Conservation (phyloP, 2,113 vertebrate species). For the Steatornis caripensis region DNA sequence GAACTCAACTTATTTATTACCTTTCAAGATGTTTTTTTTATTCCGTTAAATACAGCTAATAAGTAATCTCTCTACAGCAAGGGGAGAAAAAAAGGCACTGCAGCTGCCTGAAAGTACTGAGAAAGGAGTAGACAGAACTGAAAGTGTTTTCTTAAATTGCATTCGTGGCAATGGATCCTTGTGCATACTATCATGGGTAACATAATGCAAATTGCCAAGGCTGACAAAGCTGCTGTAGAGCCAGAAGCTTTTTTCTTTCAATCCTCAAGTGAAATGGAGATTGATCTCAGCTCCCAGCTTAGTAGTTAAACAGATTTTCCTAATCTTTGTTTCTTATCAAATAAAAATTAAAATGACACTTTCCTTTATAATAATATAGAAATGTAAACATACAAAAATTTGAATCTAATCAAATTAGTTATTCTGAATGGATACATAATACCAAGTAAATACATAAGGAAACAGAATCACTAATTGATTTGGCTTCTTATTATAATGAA, state of each 20-base stretch:
- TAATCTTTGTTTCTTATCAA: background rate
- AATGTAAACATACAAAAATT: background rate
- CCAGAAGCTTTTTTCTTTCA: conserved; percentile 14
- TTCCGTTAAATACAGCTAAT: conserved; percentile 1
- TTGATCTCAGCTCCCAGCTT: background rate
- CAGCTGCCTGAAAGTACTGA: background rate
- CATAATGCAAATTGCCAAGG: conserved; percentile 36
- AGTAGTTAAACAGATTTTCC: conserved; percentile 24
- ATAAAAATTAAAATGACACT: background rate
- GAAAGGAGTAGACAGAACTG: conserved; percentile 14
- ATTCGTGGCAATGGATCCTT: conserved; percentile 2
- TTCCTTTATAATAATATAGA: background rate
- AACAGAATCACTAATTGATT: conserved; percentile 30
- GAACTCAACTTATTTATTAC: background rate
- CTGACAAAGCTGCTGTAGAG: conserved; percentile 42
- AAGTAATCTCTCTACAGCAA: background rate
- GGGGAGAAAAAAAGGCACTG: background rate
- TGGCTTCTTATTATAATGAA: background rate
- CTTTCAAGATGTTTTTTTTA: background rate
- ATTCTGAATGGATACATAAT: background rate
- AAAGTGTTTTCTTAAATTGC: conserved; percentile 28
- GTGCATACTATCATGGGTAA: conserved; percentile 9
- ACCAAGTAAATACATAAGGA: conserved; percentile 7
- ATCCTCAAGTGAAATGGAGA: conserved; percentile 5
- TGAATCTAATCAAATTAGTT: conserved; percentile 16